Evolutionary conservation across 2,113 vertebrate species (phyloP).

Genomic region (Eonycteris spelaea): DNA sequence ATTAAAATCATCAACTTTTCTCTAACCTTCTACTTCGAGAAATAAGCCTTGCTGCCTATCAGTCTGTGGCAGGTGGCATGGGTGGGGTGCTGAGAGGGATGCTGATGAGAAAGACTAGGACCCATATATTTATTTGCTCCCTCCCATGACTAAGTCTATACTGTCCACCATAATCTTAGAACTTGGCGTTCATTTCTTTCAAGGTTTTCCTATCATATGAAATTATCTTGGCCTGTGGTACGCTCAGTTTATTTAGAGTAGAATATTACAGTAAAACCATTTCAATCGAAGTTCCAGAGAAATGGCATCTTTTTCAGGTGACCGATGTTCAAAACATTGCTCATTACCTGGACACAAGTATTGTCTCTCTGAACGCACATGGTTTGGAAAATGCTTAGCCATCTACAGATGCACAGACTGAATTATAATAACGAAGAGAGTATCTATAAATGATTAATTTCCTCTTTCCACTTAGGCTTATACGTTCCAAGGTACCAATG

Average conservation of each 20-base stretch:
- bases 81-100: neutral
- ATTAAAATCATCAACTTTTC: neutral
- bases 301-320: neutral
- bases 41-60: neutral
- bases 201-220: neutral
- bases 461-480: neutral
- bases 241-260: neutral
- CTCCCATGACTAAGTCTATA: neutral
- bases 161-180: neutral
- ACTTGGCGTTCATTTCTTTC: neutral
- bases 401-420: neutral
- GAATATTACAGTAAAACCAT: neutral
- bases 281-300: neutral
- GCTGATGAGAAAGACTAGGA: neutral
- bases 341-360: neutral
- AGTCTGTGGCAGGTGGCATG: neutral
- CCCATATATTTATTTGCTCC: neutral
- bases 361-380: neutral
- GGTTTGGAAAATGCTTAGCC: slow-evolving; percentile 17
- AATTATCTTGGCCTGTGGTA: neutral
- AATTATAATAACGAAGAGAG: neutral
- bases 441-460: neutral
- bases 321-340: neutral
- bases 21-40: neutral
- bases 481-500: neutral